A percentile compares a stretch with the other conserved stretches of the same genome.
Evolutionary conservation across 2,888 invertebrate species (phyloP).

Genomic region (Hydriomena furcata): DNA sequence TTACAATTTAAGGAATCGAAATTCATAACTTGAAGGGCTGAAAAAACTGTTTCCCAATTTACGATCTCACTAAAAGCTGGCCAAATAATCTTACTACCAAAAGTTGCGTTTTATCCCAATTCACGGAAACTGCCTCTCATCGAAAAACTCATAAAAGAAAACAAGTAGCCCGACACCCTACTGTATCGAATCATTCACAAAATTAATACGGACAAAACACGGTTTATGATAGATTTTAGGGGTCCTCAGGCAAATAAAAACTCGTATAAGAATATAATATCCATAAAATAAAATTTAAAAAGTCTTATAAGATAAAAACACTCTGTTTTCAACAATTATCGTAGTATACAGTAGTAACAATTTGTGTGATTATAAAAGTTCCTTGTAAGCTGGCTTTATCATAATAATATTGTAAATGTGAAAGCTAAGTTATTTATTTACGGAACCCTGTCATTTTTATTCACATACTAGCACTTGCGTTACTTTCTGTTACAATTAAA

Average conservation of each 20-base stretch:
- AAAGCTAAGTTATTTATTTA: too few relatives aligned
- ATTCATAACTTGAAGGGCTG: too few relatives aligned
- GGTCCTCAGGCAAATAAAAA: constrained; percentile 28
- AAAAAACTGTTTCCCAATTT: constrained; percentile 2
- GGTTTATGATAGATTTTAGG: constrained; percentile 35
- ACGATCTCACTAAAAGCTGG: constrained; percentile 3
- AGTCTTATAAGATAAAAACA: too few relatives aligned
- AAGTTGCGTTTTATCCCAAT: constrained; percentile 20
- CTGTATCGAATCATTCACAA: constrained; percentile 61
- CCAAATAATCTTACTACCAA: constrained; percentile 20
- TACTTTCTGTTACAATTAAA: constrained; percentile 63
- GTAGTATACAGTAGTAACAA: too few relatives aligned
- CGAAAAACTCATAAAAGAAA: constrained; percentile 42
- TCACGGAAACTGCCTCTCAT: constrained; percentile 21
- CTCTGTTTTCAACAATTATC: too few relatives aligned
- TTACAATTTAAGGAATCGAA: too few relatives aligned
- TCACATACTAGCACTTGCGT: constrained; percentile 37
- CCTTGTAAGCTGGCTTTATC: too few relatives aligned
- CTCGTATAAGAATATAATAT: too few relatives aligned
- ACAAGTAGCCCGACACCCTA: constrained; percentile 50
- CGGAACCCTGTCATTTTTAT: constrained; percentile 18
- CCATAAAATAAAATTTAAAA: too few relatives aligned
- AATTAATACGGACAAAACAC: constrained; percentile 61
- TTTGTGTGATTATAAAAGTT: too few relatives aligned
- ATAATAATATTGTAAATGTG: too few relatives aligned